Conservation (phyloP, 2,888 invertebrate species). For the Ormia ochracea region DNA sequence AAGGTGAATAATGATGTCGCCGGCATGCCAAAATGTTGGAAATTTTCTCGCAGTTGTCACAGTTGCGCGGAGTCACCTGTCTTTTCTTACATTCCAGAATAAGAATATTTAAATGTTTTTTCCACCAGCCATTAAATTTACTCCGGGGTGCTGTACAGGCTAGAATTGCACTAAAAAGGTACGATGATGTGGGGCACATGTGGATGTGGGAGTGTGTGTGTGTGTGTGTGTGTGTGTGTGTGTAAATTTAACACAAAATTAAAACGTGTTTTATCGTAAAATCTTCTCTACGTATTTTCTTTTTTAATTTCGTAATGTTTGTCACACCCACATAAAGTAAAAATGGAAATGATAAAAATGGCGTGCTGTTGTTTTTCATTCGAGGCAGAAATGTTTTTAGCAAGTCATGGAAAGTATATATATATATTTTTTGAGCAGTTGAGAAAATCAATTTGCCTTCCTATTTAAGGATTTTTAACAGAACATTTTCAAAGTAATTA, state of each 20-base stretch:
- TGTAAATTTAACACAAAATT: slow-evolving; percentile 66
- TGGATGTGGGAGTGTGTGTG: slow-evolving; percentile 31
- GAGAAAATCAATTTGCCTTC: too few species aligned
- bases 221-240: slow-evolving; percentile 32
- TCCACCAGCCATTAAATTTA: background rate
- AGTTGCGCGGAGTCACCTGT: too few species aligned
- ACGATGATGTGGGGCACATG: background rate
- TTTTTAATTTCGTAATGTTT: slow-evolving; percentile 51
- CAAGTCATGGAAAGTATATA: too few species aligned
- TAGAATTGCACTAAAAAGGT: background rate
- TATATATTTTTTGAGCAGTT: too few species aligned
- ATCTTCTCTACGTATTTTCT: slow-evolving; percentile 65
- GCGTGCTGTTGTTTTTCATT: background rate
- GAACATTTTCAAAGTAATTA: too few species aligned
- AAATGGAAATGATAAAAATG: background rate
- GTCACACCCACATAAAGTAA: slow-evolving; percentile 41
- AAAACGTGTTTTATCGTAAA: slow-evolving; percentile 75
- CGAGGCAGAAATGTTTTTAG: background rate
- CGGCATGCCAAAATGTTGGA: too few species aligned
- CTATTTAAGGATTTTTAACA: too few species aligned
- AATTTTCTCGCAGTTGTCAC: too few species aligned
- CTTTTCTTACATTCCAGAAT: too few species aligned
- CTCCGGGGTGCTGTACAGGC: slow-evolving; percentile 7
- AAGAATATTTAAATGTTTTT: slow-evolving; percentile 17
- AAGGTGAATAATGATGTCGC: background rate